Evolutionary conservation across 2,888 invertebrate genomes (phyloP).

Genomic region (Acrocyrtus sp.): DNA sequence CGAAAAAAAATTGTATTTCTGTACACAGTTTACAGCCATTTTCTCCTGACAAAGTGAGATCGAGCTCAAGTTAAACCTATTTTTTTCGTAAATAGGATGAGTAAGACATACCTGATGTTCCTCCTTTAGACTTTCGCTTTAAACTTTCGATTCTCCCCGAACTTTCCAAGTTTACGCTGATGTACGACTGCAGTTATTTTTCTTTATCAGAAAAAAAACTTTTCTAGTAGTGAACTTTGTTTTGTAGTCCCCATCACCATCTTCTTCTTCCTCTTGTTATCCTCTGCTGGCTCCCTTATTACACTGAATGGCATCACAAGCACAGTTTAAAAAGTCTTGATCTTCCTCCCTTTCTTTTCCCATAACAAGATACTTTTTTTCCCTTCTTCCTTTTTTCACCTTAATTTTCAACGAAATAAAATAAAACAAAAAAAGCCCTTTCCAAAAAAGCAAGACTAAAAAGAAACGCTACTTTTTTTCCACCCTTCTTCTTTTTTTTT

Average conservation of each 20-base stretch:
- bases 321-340: conserved; percentile 2
- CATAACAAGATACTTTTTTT: conserved; percentile 4
- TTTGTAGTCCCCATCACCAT: conserved; percentile 35
- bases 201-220: too few relatives aligned
- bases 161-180: conserved; percentile 58
- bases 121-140: conserved; percentile 44
- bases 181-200: conserved; percentile 58
- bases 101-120: conserved; percentile 44
- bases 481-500: neutral
- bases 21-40: too few relatives aligned
- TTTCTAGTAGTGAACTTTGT: conserved; percentile 35
- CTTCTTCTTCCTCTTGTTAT: neutral
- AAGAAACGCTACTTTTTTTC: neutral
- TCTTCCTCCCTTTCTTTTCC: conserved; percentile 3
- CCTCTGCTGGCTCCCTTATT: neutral
- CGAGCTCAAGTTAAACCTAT: neutral
- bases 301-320: neutral
- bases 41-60: neutral
- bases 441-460: too few relatives aligned
- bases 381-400: conserved; percentile 24
- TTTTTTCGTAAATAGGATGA: too few relatives aligned
- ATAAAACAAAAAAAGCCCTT: too few relatives aligned
- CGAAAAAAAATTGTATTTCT: neutral
- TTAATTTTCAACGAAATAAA: conserved; percentile 28
- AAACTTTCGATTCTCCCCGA: conserved; percentile 54